Evolutionary conservation across 1,140 invertebrate genomes (phyloP).

Genomic region (Copidosoma floridanum): DNA sequence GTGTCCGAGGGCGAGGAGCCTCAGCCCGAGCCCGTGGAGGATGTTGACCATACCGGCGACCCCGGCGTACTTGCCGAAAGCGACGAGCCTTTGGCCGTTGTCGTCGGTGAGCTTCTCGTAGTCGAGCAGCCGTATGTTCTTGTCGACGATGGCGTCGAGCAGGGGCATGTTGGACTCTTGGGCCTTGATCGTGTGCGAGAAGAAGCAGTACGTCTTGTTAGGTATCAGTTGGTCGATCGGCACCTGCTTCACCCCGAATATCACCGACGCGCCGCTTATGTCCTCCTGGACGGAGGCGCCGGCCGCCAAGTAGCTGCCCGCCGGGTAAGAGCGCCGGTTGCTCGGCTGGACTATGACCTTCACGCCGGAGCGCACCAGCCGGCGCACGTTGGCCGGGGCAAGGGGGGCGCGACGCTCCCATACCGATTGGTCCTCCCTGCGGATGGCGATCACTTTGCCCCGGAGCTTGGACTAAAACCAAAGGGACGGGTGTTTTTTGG

Average conservation of each 20-base stretch:
- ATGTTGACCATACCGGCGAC: slow-evolving; percentile 99
- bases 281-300: slow-evolving; percentile 95
- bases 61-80: slow-evolving; percentile 98
- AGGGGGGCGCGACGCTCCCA: slow-evolving; percentile 97
- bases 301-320: slow-evolving; percentile 68
- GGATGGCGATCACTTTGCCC: slow-evolving; percentile 75
- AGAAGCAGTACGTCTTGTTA: slow-evolving; percentile 97
- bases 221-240: slow-evolving; percentile 91
- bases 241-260: slow-evolving; percentile 97
- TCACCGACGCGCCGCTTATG: slow-evolving; percentile 91
- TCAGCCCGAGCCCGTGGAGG: slow-evolving; percentile 90
- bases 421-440: slow-evolving; percentile 93
- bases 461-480: slow-evolving; percentile 37
- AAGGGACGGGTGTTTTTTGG: too few species aligned
- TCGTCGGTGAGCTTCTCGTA: slow-evolving; percentile 95
- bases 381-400: slow-evolving; percentile 86
- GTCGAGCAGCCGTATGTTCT: slow-evolving; percentile 95
- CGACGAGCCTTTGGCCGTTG: slow-evolving; percentile 87
- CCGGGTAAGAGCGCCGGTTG: slow-evolving; percentile 94
- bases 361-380: slow-evolving; percentile 80
- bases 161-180: slow-evolving; percentile 98
- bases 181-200: slow-evolving; percentile 99
- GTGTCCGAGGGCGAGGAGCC: slow-evolving; percentile 92
- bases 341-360: slow-evolving; percentile 98
- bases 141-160: slow-evolving; percentile 92